phyloP scores from a whole-genome alignment of 2,888 invertebrate genomes.

The Lydus trimaculatus region DNA sequence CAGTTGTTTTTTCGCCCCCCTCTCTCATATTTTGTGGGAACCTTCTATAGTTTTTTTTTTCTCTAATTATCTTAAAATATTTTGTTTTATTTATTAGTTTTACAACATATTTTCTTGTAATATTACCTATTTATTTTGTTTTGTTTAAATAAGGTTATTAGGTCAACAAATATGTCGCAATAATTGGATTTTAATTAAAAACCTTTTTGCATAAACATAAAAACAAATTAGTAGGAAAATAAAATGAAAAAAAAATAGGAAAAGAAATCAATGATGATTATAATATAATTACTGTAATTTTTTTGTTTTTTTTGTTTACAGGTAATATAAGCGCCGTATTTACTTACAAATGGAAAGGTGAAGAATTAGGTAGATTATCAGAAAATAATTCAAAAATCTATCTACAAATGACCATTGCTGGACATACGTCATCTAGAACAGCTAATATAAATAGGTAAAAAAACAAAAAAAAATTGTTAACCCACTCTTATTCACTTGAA shows the following conservation, averaged over 20 bases:
- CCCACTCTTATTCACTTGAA: too few relatives aligned
- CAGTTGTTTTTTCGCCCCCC: too few relatives aligned
- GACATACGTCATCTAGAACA: constrained; percentile 62
- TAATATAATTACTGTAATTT: neutral
- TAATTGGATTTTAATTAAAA: neutral
- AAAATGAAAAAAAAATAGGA: too few relatives aligned
- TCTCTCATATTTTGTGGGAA: too few relatives aligned
- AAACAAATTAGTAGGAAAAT: too few relatives aligned
- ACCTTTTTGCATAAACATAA: too few relatives aligned
- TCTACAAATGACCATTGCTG: constrained; percentile 74
- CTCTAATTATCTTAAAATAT: too few relatives aligned
- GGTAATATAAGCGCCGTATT: constrained; percentile 84
- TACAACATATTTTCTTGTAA: neutral
- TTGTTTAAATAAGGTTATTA: neutral
- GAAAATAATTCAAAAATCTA: constrained; percentile 75
- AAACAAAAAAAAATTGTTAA: too few relatives aligned
- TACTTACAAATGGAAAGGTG: constrained; percentile 80
- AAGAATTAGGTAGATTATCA: constrained; percentile 72
- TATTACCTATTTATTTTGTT: neutral
- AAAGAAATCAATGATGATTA: too few relatives aligned
- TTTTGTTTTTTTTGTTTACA: constrained; percentile 56
- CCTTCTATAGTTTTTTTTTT: too few relatives aligned
- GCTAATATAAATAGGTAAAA: constrained; percentile 77
- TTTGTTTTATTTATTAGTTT: too few relatives aligned
- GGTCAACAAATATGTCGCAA: neutral